phyloP scores from a whole-genome alignment of 2,113 vertebrate species.

The Boulengeromyrus knoepffleri region DNA sequence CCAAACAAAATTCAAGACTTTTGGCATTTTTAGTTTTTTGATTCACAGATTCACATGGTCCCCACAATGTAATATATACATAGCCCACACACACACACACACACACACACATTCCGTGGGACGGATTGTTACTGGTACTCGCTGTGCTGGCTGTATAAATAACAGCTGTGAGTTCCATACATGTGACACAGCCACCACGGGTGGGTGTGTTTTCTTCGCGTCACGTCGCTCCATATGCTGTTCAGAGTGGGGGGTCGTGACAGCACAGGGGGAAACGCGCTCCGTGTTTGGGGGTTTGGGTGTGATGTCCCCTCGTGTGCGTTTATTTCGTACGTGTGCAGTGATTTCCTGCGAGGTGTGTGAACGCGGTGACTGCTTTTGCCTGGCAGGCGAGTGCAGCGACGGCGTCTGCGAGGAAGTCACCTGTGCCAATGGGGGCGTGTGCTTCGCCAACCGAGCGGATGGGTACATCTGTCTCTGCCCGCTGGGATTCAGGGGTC shows the following conservation, averaged over 20 bases:
- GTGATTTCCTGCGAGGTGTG: not conserved
- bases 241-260: not conserved
- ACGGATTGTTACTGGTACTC: not conserved
- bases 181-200: not conserved
- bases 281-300: not conserved
- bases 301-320: not conserved
- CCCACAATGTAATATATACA: not conserved
- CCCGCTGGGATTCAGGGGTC: constrained; percentile 81
- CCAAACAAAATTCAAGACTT: too few relatives aligned
- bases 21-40: too few relatives aligned
- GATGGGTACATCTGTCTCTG: constrained; percentile 89
- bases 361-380: not conserved
- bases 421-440: constrained; percentile 76
- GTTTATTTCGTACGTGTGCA: not conserved
- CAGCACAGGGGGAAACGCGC: not conserved
- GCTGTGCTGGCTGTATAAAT: not conserved
- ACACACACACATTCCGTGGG: not conserved
- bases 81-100: constrained; percentile 13
- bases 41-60: not conserved
- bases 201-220: not conserved
- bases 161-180: not conserved
- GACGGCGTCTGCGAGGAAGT: constrained; percentile 76
- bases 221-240: not conserved
- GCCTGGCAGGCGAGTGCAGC: constrained; percentile 79
- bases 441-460: constrained; percentile 69